Evolutionary conservation across 1,140 invertebrate genomes (phyloP).

Genomic region (Papilio polytes): DNA sequence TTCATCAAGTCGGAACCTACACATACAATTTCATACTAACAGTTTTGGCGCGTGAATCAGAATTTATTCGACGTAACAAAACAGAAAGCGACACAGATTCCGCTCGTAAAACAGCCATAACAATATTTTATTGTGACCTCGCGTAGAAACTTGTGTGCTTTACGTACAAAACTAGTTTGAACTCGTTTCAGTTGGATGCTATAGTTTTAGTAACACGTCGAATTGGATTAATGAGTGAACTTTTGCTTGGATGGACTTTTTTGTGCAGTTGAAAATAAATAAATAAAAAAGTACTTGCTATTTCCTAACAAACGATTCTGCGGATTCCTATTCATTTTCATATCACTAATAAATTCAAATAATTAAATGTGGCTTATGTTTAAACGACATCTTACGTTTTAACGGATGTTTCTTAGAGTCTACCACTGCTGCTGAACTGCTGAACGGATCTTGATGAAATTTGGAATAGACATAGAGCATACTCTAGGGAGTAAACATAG

Average conservation of each 20-base stretch:
- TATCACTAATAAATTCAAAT: too few species aligned
- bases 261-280: background rate
- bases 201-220: constrained; percentile 41
- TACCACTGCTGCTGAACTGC: too few species aligned
- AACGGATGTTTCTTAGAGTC: too few species aligned
- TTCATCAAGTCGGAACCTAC: background rate
- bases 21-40: background rate
- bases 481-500: too few species aligned
- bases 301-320: too few species aligned
- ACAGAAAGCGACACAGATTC: constrained; percentile 50
- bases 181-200: constrained; percentile 38
- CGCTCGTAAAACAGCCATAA: constrained; percentile 65
- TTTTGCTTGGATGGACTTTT: background rate
- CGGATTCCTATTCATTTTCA: too few species aligned
- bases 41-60: background rate
- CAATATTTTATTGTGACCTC: constrained; percentile 60
- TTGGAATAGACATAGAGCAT: too few species aligned
- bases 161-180: constrained; percentile 46
- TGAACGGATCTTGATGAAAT: too few species aligned
- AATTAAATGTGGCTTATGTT: too few species aligned
- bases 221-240: constrained; percentile 7
- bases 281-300: background rate
- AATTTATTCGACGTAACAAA: constrained; percentile 18
- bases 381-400: too few species aligned
- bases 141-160: constrained; percentile 61